Base-by-base conservation (phyloP, 1,140 invertebrate species). In the Anoplolepis gracilipes region DNA sequence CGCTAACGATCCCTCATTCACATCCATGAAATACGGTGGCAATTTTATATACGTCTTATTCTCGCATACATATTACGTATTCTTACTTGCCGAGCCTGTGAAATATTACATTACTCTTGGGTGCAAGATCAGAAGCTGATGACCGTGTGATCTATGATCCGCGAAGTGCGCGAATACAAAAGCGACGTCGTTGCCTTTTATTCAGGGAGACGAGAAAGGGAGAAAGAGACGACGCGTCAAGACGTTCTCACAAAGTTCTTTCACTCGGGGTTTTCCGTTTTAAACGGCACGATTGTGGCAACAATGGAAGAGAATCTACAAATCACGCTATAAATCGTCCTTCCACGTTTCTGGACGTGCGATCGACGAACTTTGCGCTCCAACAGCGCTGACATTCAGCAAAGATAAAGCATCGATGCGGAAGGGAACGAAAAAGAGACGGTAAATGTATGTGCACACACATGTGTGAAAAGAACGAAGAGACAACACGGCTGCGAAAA, bases 311-410 rank as follows among this genome's bases (percentile, higher is more conserved):
- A 19, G 76, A 73, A 90, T 65, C 76, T 81, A 90, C 87, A 89
- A 90, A 90, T 90, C 76, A 87, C 72, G 16, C 70, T 75, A 28
- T 61, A 72, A 87, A 84, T 81, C 55, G 61, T 90, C 85, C 77
- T 65, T 87, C 87, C 88, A 49, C 69, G 65, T 62, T 84, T 82
- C 76, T 72, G 75, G 67, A 59, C 79, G 85, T 75, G 65, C 89
- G 89, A 90, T 90, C 81, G 85, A 62, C 70, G 39, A 81, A 25
- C n/a, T 42, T 49, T 42, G 67, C 59, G 78, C 67, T 64, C 49
- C 61, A 57, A 46, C 13, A 46, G 28, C 75, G 67, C 10, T 61
- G 64, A 73, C 70, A 61, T 55, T 78, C 39, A 19, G 64, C 67
- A 19, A 61, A 84, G 85, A 79, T 62, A 84, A 73, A 73, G 67